Percentiles rank a stretch among this genome's conserved stretches.
phyloP scores from a whole-genome alignment of 2,888 invertebrate species.

The Drosophila villosipedis region DNA sequence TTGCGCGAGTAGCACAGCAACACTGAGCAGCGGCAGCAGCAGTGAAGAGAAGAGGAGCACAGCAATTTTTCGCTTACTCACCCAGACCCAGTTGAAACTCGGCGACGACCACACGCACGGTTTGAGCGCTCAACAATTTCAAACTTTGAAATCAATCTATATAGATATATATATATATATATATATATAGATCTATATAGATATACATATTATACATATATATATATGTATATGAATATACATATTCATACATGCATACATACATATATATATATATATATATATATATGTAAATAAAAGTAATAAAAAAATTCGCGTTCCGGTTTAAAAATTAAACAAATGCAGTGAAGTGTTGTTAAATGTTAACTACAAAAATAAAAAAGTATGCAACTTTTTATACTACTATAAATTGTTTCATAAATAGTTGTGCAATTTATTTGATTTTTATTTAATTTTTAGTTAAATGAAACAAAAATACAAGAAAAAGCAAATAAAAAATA shows the following conservation, averaged over 20 bases:
- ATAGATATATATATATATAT: neutral
- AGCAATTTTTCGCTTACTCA: slow-evolving; percentile 51
- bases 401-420: neutral
- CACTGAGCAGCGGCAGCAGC: neutral
- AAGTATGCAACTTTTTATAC: neutral
- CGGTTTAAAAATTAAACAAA: neutral
- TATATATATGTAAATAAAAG: neutral
- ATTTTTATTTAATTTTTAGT: neutral
- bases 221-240: no score
- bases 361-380: neutral
- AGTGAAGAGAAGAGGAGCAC: neutral
- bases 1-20: slow-evolving; percentile 1
- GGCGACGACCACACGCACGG: slow-evolving; percentile 61
- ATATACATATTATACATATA: no score
- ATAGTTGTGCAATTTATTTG: neutral
- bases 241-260: no score
- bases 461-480: neutral
- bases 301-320: neutral
- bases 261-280: neutral
- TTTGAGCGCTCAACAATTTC: slow-evolving; percentile 14
- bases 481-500: neutral
- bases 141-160: slow-evolving; percentile 2
- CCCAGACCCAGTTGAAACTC: slow-evolving; percentile 54
- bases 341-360: neutral
- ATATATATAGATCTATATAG: neutral